Conservation (phyloP, 35 echinoderm and acorn worm species). For the Heliocidaris erythrogramma region DNA sequence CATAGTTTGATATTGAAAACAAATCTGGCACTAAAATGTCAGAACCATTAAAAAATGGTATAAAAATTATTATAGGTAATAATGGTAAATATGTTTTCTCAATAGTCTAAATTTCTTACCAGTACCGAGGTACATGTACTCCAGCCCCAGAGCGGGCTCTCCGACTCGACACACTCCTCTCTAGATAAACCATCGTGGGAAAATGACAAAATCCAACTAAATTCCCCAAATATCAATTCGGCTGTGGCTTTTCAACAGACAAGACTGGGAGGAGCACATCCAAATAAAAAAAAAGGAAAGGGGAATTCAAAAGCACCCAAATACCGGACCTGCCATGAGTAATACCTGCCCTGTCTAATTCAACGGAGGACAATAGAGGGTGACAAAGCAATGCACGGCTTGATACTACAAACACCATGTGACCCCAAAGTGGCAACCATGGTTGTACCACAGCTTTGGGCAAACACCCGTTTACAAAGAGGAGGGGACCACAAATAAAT, state of each 20-base stretch:
- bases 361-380: neutral
- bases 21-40: too few species aligned
- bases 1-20: too few species aligned
- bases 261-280: neutral
- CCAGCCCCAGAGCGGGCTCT: neutral
- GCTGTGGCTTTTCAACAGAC: neutral
- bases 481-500: neutral
- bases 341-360: neutral
- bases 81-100: neutral
- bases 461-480: neutral
- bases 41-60: too few species aligned
- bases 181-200: conserved; percentile 28
- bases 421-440: neutral
- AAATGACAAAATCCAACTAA: conserved; percentile 16
- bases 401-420: conserved; percentile 10
- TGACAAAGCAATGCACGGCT: neutral
- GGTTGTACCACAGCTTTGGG: conserved; percentile 1
- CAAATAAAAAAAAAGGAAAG: neutral
- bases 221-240: neutral
- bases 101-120: neutral
- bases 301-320: neutral
- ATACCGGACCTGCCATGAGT: neutral
- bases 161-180: conserved; percentile 11
- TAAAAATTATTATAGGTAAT: too few species aligned
- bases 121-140: neutral